Evolutionary conservation across 1,140 invertebrate species (phyloP), one percentile per base, ranked within the genome.

Genomic region (Pectinophora gossypiella): DNA sequence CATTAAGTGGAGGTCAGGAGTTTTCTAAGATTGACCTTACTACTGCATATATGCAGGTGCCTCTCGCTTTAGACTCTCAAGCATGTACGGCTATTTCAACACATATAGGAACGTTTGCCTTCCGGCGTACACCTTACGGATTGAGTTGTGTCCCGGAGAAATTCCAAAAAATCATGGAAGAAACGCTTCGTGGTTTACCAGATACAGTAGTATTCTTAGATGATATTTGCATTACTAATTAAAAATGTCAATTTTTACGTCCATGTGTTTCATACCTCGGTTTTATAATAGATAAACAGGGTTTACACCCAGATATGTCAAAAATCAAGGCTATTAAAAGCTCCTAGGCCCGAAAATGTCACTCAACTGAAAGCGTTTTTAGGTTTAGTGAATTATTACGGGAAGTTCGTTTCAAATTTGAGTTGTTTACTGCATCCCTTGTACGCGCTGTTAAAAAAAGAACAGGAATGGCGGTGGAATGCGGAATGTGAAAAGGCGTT

Each of bases 251-350:
- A 2, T 69, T 69, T 51, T 59, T 70, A 15, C 36, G 58, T 49
- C 20, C 48, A 5, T 53, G 44, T 36, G 56, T 69, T 20, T 38
- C 19, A 7, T 87, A 74, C 54, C 51, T 88, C 21, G 84, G 84
- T 9, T 68, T 67, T 64, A 49, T 71, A 12, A 69, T 89, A 12
- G 51, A 76, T 45, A 61, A 67, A 44, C 20, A 73, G 3, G 82
- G 79, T 1, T 54, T 85, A 47, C 50, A n/a, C n/a, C n/a, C n/a
- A n/a, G n/a, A n/a, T n/a, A n/a, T n/a, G 18, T 55, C 61, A 0
- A 87, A 83, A 61, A 51, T 84, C 4, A 32, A 71, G 2, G 74
- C 80, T 5, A 86, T 89, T 16, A 18, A 51, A 1, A 0, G 72
- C 82, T 1, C 63, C 70, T 12, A 48, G 19, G 46, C 79, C 87